phyloP scores from a whole-genome alignment of 2,113 vertebrate genomes.

The Platysternon megacephalum region DNA sequence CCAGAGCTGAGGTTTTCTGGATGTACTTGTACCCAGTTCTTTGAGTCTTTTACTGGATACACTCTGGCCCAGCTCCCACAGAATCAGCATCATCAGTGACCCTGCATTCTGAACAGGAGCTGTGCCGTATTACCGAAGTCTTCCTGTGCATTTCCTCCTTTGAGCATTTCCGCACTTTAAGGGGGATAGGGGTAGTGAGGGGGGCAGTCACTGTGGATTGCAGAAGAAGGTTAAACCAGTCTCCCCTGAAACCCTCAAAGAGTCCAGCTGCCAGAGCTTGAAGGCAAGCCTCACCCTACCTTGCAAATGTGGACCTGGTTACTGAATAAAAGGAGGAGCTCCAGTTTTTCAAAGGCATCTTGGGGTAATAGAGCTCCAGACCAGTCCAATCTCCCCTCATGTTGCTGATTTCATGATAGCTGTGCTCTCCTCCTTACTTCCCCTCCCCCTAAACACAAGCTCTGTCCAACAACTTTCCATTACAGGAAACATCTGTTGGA shows the following conservation, averaged over 20 bases:
- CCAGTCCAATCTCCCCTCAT: background rate
- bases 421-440: background rate
- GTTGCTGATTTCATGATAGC: constrained; percentile 34
- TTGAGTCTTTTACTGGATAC: background rate
- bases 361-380: background rate
- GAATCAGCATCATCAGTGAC: accelerated
- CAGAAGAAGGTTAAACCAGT: accelerated
- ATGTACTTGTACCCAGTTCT: background rate
- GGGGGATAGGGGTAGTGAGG: background rate
- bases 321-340: background rate
- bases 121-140: accelerated
- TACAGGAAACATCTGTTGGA: constrained; percentile 84
- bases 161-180: background rate
- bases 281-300: background rate
- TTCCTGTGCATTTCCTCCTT: background rate
- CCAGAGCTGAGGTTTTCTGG: background rate
- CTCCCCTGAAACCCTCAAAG: background rate
- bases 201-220: background rate
- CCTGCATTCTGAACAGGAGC: background rate
- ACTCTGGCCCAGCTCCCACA: background rate
- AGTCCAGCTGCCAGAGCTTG: background rate
- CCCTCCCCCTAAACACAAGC: constrained; percentile 5
- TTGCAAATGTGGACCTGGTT: background rate
- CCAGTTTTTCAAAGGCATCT: accelerated
- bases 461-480: constrained; percentile 75